phyloP scores from a whole-genome alignment of 1,140 invertebrate species.

The Ceratina calcarata region DNA sequence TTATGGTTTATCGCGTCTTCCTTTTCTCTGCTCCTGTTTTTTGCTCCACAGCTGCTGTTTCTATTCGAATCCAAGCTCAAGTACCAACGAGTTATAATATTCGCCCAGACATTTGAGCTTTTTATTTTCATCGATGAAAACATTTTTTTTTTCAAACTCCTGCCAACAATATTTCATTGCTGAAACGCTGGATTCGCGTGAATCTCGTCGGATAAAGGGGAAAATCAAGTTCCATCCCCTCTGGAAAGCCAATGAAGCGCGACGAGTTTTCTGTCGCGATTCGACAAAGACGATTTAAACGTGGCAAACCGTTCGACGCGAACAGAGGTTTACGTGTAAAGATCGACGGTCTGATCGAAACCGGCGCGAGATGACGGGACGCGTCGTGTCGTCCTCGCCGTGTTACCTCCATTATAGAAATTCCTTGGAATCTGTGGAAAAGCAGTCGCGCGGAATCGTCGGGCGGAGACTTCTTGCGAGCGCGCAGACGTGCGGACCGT shows the following conservation, averaged over 20 bases:
- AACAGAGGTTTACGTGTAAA: not conserved
- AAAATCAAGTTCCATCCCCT: not conserved
- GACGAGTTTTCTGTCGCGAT: not conserved
- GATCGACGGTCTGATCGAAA: conserved; percentile 18
- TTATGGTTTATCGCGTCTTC: not conserved
- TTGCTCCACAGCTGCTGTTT: not conserved
- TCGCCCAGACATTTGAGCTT: not conserved
- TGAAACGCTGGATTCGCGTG: too few relatives aligned
- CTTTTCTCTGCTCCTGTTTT: not conserved
- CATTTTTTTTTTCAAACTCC: too few relatives aligned
- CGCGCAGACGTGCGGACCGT: conserved; percentile 36
- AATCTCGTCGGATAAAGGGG: not conserved
- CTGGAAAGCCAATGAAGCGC: not conserved
- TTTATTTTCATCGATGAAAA: too few relatives aligned
- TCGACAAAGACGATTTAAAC: conserved; percentile 15
- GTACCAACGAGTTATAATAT: not conserved
- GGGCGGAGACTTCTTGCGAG: conserved; percentile 15
- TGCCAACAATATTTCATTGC: too few relatives aligned
- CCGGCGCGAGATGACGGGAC: too few relatives aligned
- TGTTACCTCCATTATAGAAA: conserved; percentile 22
- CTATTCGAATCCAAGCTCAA: not conserved
- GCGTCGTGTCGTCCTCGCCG: not conserved
- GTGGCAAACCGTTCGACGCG: not conserved
- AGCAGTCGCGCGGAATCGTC: conserved; percentile 29
- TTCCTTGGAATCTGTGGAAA: conserved; percentile 38